phyloP scores from a whole-genome alignment of 2,113 vertebrate species.

The Spermophilus dauricus region DNA sequence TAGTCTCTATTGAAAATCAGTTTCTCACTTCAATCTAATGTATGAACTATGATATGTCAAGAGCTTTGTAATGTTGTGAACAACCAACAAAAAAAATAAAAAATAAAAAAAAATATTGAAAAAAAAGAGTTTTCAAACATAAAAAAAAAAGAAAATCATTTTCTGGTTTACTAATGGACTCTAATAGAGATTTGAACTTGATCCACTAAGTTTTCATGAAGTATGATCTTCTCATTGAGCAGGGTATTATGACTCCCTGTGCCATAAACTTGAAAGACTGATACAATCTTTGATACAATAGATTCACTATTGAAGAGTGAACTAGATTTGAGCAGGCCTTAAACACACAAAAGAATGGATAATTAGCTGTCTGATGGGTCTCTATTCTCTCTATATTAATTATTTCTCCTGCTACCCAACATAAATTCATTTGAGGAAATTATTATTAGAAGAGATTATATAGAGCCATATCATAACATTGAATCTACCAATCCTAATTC shows the following conservation, averaged over 20 bases:
- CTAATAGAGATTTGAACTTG: background rate
- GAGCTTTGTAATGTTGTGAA: too few relatives aligned
- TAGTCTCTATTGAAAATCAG: background rate
- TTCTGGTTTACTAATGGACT: background rate
- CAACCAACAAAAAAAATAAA: too few relatives aligned
- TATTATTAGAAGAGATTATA: background rate
- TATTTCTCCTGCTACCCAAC: background rate
- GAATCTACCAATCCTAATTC: background rate
- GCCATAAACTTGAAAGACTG: background rate
- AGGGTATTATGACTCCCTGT: background rate
- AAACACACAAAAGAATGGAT: background rate
- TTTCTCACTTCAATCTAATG: too few relatives aligned
- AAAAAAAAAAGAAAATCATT: too few relatives aligned
- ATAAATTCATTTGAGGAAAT: background rate
- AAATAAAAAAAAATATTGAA: too few relatives aligned
- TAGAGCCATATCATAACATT: background rate
- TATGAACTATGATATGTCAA: too few relatives aligned
- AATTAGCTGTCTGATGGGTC: background rate
- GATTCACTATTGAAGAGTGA: background rate
- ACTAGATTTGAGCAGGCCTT: background rate
- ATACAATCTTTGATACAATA: too few relatives aligned
- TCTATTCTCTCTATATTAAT: background rate
- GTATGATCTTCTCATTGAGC: background rate
- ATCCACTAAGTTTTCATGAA: background rate
- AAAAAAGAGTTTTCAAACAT: too few relatives aligned